Conservation (phyloP, 1,140 invertebrate genomes). For the Ips typographus region DNA sequence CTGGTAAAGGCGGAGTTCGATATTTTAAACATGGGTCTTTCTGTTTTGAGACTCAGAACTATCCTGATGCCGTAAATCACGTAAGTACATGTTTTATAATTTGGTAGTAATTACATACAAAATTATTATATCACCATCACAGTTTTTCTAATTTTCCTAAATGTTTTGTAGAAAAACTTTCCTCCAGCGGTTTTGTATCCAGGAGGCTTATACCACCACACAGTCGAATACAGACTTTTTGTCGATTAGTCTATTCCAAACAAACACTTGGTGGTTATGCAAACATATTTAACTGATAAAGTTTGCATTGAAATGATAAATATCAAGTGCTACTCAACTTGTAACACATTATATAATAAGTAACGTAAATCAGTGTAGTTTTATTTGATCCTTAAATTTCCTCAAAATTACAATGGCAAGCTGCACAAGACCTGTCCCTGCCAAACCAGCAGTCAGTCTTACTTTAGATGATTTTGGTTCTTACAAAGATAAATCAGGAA, state of each 20-base stretch:
- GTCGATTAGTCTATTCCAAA: background rate
- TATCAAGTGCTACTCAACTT: no score
- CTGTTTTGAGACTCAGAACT: conserved; percentile 90
- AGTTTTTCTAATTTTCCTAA: background rate
- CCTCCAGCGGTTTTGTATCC: conserved; percentile 71
- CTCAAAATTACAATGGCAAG: no score
- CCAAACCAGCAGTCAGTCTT: conserved; percentile 19
- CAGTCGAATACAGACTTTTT: conserved; percentile 46
- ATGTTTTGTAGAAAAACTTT: conserved; percentile 65
- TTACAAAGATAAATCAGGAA: conserved; percentile 2
- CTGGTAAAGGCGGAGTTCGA: conserved; percentile 66
- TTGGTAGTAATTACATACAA: conserved; percentile 6
- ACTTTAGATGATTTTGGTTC: conserved; percentile 43
- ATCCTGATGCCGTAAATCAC: conserved; percentile 88
- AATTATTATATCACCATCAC: background rate
- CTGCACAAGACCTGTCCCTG: no score
- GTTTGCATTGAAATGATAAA: no score
- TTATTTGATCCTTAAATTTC: no score
- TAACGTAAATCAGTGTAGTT: no score
- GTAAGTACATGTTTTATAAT: conserved; percentile 25
- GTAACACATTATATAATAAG: no score
- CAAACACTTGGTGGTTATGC: background rate
- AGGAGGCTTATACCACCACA: conserved; percentile 64
- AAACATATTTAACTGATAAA: no score
- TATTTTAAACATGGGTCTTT: conserved; percentile 84